phyloP scores from a whole-genome alignment of 2,888 invertebrate genomes.

The Hedychridium roseum region DNA sequence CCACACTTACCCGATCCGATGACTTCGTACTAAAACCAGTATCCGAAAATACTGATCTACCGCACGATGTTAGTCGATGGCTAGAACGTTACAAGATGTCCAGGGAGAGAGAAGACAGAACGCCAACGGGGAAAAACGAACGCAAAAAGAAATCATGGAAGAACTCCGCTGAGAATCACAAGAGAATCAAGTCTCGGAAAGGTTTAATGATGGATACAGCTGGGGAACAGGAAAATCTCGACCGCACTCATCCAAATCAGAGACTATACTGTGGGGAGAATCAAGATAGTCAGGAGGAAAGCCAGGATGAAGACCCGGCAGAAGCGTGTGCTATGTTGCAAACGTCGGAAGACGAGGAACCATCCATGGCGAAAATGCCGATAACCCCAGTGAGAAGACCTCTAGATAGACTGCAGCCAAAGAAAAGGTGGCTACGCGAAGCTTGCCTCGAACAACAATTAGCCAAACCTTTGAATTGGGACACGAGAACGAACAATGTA shows the following conservation, averaged over 20 bases:
- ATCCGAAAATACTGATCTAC: constrained; percentile 64
- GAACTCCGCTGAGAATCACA: constrained; percentile 60
- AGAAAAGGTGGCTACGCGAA: constrained; percentile 71
- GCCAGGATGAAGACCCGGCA: constrained; percentile 57
- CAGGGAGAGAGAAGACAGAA: constrained; percentile 58
- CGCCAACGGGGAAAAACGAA: constrained; percentile 61
- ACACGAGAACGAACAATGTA: constrained; percentile 24
- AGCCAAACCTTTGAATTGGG: constrained; percentile 67
- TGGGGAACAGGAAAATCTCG: constrained; percentile 61
- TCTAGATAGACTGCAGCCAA: constrained; percentile 65
- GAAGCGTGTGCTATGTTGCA: constrained; percentile 51
- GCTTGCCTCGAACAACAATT: constrained; percentile 66
- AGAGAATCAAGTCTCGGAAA: constrained; percentile 64
- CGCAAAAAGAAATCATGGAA: constrained; percentile 64
- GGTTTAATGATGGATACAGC: constrained; percentile 63
- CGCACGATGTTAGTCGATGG: constrained; percentile 67
- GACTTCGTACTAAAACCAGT: constrained; percentile 65
- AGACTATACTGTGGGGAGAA: constrained; percentile 54
- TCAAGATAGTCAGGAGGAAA: constrained; percentile 61
- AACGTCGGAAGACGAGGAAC: constrained; percentile 57
- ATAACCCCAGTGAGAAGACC: constrained; percentile 54
- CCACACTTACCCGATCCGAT: constrained; percentile 66
- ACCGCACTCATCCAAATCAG: constrained; percentile 49
- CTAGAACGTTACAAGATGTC: constrained; percentile 65
- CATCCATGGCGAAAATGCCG: constrained; percentile 44